Evolutionary conservation across 2,888 invertebrate species (phyloP).

Genomic region (Quadroppia sp.): DNA sequence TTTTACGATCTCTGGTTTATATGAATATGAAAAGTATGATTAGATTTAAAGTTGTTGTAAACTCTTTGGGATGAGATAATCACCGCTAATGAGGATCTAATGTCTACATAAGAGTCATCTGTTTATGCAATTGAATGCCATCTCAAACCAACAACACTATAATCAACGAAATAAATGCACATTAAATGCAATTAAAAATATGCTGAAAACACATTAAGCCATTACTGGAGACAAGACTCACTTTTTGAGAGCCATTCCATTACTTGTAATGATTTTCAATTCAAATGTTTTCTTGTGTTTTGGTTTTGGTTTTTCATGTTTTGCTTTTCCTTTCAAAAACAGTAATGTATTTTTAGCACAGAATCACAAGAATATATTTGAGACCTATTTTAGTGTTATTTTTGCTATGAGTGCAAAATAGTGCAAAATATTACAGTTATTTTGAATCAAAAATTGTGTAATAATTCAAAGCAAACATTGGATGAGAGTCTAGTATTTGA

Average conservation of each 20-base stretch:
- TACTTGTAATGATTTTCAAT: neutral
- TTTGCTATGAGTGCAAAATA: no score
- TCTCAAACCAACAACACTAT: neutral
- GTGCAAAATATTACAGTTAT: no score
- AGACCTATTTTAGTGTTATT: neutral
- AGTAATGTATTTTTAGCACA: neutral
- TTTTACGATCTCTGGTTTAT: neutral
- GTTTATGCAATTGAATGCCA: conserved; percentile 15
- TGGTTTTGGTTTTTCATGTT: neutral
- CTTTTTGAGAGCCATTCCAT: no score
- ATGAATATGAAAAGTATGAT: neutral
- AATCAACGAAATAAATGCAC: neutral
- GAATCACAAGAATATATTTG: conserved; percentile 3
- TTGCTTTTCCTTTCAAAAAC: neutral
- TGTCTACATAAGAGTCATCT: conserved; percentile 15
- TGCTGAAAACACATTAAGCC: conserved; percentile 12
- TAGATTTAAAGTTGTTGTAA: neutral
- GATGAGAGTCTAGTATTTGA: no score
- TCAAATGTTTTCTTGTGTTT: conserved; percentile 1
- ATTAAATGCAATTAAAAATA: conserved; percentile 34
- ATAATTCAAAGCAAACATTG: no score
- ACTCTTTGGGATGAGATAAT: conserved; percentile 14
- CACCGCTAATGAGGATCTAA: conserved; percentile 28
- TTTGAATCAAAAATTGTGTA: no score
- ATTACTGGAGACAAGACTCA: neutral